These are phyloP conservation scores for Neolamprologus fasciatus DNA, from an alignment of 2,113 vertebrate genomes.

Conservation along the genomic window DNA sequence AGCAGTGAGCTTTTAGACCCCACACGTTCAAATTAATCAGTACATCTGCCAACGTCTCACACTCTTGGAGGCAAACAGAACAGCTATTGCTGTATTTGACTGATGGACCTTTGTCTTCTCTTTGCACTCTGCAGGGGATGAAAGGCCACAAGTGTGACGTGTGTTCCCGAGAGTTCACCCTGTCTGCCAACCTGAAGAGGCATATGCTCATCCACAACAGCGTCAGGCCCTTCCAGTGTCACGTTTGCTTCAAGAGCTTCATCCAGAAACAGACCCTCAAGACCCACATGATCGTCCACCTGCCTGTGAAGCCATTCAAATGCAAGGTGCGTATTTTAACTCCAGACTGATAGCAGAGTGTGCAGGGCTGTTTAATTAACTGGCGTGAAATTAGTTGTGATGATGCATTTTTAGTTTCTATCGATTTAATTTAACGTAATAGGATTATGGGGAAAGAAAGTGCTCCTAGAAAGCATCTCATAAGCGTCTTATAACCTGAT, in stretches of 20 bases:
- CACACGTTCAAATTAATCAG: neutral
- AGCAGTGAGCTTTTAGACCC: neutral
- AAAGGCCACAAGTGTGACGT: slow-evolving; percentile 98
- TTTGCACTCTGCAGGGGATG: slow-evolving; percentile 75
- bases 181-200: slow-evolving; percentile 96
- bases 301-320: slow-evolving; percentile 93
- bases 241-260: slow-evolving; percentile 98
- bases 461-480: neutral
- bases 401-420: neutral
- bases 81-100: neutral
- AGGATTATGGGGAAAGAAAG: neutral
- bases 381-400: neutral
- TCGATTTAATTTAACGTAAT: neutral
- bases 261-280: slow-evolving; percentile 99
- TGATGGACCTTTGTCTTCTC: neutral
- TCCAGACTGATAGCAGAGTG: neutral
- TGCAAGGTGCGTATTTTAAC: slow-evolving; percentile 80
- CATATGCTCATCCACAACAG: slow-evolving; percentile 99
- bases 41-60: neutral
- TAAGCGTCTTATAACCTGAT: neutral
- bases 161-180: slow-evolving; percentile 92
- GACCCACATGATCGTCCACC: slow-evolving; percentile 98
- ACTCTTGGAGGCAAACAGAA: neutral
- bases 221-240: slow-evolving; percentile 94
- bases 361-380: neutral